Evolutionary conservation across 2,888 invertebrate species (phyloP).

Genomic region (Eristalis pertinax): DNA sequence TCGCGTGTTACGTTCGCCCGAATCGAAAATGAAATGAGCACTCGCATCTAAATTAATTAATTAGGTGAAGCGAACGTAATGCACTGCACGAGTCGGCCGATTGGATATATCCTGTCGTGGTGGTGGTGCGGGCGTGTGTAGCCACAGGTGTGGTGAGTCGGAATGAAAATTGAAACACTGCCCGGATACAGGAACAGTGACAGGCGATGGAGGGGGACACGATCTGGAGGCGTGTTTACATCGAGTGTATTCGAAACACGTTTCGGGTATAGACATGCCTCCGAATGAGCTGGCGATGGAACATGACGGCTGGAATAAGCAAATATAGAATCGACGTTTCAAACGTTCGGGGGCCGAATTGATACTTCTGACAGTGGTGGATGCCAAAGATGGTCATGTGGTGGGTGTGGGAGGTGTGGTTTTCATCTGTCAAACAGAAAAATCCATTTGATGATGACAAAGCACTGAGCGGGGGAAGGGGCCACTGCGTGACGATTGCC

Average conservation of each 20-base stretch:
- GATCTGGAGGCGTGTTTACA: background rate
- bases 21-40: background rate
- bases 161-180: background rate
- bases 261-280: background rate
- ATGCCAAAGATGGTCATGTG: too few species aligned
- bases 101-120: background rate
- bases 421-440: background rate
- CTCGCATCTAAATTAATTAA: background rate
- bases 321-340: background rate
- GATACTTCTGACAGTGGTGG: background rate
- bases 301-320: background rate
- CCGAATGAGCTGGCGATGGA: background rate
- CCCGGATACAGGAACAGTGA: too few species aligned
- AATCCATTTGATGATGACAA: background rate
- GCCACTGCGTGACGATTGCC: too few species aligned
- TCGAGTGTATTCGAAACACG: background rate
- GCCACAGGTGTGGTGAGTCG: background rate
- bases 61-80: background rate
- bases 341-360: background rate
- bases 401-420: background rate
- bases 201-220: too few species aligned
- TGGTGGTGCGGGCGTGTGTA: background rate
- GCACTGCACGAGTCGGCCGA: background rate
- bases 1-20: background rate
- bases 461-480: background rate